Percentiles rank a stretch among this genome's conserved stretches.
These are phyloP conservation scores for Microcebus ravelobensis DNA, from an alignment of 2,113 vertebrate species.

Conservation along the genomic window DNA sequence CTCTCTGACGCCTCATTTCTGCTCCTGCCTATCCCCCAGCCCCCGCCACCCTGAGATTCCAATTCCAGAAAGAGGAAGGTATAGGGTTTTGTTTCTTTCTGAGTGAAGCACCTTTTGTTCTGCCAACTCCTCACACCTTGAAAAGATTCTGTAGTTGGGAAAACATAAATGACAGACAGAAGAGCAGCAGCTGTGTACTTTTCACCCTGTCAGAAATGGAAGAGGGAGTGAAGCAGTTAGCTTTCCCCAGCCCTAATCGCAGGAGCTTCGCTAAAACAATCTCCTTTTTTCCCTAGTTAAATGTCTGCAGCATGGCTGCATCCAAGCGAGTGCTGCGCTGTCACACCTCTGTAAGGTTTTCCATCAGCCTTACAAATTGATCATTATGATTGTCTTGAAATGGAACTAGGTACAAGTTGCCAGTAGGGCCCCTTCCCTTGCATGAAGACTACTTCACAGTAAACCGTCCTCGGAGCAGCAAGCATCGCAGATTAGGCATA, in stretches of 20 bases:
- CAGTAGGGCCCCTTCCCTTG: not conserved
- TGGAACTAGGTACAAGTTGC: slow-evolving; percentile 48
- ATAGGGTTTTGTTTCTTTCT: slow-evolving; percentile 54
- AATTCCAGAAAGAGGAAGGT: not conserved
- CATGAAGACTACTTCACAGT: slow-evolving; percentile 33
- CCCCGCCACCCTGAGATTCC: accelerated
- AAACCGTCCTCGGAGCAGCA: slow-evolving; percentile 34
- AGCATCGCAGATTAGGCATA: slow-evolving; percentile 44
- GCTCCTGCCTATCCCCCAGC: not conserved
- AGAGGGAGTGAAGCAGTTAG: slow-evolving; percentile 26
- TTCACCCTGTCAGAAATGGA: slow-evolving; percentile 42
- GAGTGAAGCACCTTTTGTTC: slow-evolving; percentile 42
- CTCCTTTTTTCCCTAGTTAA: not conserved
- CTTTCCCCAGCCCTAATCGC: slow-evolving; percentile 27
- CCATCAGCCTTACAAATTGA: slow-evolving; percentile 63
- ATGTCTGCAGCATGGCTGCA: not conserved
- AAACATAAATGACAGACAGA: slow-evolving; percentile 37
- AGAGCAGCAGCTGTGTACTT: slow-evolving; percentile 48
- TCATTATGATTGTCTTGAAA: slow-evolving; percentile 67
- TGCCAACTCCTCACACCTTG: not conserved
- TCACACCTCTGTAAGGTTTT: slow-evolving; percentile 42
- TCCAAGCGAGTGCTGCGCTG: slow-evolving; percentile 22
- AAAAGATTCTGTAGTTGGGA: slow-evolving; percentile 41
- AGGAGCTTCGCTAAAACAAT: not conserved
- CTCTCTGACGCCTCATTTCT: not conserved